These are phyloP conservation scores for Latrodectus elegans DNA, from an alignment of 2,888 invertebrate genomes.

Conservation along the genomic window DNA sequence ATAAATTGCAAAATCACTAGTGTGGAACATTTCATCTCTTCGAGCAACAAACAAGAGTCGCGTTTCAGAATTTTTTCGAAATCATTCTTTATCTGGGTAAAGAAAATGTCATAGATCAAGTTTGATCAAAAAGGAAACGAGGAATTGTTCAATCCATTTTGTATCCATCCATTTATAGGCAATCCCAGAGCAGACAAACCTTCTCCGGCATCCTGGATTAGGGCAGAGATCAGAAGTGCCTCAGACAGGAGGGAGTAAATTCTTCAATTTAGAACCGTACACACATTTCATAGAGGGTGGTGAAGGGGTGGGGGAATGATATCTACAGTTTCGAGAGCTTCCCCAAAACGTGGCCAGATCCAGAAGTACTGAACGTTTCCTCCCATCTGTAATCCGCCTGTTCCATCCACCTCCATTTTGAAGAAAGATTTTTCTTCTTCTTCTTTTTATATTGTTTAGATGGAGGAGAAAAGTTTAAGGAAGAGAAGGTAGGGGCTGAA, in stretches of 20 bases:
- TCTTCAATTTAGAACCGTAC: neutral
- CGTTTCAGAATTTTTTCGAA: too few species aligned
- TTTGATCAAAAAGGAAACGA: too few species aligned
- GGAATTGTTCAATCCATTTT: too few species aligned
- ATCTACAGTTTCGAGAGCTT: conserved; percentile 22
- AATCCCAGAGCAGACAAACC: neutral
- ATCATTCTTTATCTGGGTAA: too few species aligned
- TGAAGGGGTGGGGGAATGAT: neutral
- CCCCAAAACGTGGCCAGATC: conserved; percentile 6
- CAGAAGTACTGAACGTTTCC: neutral
- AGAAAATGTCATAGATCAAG: too few species aligned
- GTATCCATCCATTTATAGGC: too few species aligned
- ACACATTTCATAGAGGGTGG: neutral
- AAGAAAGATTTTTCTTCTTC: conserved; percentile 1
- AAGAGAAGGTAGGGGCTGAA: neutral
- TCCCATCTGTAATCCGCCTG: conserved; percentile 7
- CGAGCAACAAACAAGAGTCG: too few species aligned
- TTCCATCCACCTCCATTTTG: neutral
- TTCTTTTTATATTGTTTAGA: neutral
- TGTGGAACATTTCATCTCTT: too few species aligned
- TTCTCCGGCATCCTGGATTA: neutral
- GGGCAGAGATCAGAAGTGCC: neutral
- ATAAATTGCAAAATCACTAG: too few species aligned
- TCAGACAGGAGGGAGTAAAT: neutral
- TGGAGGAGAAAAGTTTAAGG: conserved; percentile 6